Conservation (phyloP, 1,140 invertebrate species). For the Myzus persicae region DNA sequence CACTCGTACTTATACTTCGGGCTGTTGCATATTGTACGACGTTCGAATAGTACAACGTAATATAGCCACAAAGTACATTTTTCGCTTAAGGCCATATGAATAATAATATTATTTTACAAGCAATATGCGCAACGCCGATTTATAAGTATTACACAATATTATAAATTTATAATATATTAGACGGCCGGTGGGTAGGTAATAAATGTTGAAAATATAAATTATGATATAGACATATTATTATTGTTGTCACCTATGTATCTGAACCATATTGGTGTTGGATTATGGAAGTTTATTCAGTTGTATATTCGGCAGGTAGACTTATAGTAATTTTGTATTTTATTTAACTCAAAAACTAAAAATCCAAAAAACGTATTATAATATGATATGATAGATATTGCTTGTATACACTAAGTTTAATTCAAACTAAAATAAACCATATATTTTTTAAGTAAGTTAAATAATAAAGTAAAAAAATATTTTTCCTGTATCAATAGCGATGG, state of each 20-base stretch:
- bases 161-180: not conserved
- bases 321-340: not conserved
- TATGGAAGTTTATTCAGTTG: not conserved
- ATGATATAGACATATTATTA: no score
- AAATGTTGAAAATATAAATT: not conserved
- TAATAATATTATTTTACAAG: not conserved
- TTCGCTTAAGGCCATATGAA: not conserved
- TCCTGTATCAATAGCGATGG: no score
- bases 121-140: not conserved
- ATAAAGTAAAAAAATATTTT: not conserved
- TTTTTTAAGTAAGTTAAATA: not conserved
- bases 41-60: not conserved
- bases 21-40: not conserved
- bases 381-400: not conserved
- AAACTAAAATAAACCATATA: not conserved
- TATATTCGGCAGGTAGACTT: not conserved
- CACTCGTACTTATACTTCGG: not conserved
- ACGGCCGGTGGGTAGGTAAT: not conserved
- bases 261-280: not conserved
- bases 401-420: not conserved
- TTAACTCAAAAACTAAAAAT: not conserved
- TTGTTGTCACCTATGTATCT: not conserved
- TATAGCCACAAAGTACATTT: not conserved
- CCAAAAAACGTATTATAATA: not conserved
- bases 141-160: not conserved